These are phyloP conservation scores for Plusia festucae DNA, from an alignment of 2,888 invertebrate genomes.

Conservation along the genomic window DNA sequence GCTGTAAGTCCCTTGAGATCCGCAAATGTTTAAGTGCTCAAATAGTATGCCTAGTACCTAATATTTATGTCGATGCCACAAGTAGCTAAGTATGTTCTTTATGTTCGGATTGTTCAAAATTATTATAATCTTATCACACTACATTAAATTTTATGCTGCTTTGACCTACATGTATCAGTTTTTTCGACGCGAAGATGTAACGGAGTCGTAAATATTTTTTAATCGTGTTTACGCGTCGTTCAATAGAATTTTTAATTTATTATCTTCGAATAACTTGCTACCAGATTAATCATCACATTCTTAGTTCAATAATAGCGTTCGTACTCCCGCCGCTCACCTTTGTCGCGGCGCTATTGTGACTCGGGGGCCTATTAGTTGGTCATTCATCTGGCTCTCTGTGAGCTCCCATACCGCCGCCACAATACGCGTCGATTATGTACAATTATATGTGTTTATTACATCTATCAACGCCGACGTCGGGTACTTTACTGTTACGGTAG, in stretches of 20 bases:
- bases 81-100: no score
- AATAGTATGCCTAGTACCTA: no score
- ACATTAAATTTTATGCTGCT: conserved; percentile 25
- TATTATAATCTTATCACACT: not conserved
- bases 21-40: no score
- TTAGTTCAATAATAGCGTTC: conserved; percentile 63
- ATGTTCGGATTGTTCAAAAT: not conserved
- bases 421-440: conserved; percentile 78
- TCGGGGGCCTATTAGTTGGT: conserved; percentile 70
- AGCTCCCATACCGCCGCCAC: conserved; percentile 68
- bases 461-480: conserved; percentile 68
- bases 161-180: conserved; percentile 16
- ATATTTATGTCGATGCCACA: no score
- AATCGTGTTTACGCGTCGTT: conserved; percentile 49
- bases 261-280: conserved; percentile 56
- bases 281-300: conserved; percentile 63
- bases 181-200: conserved; percentile 17
- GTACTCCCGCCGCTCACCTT: conserved; percentile 65
- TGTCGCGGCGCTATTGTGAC: conserved; percentile 62
- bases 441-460: conserved; percentile 81
- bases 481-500: conserved; percentile 57
- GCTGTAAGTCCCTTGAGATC: no score
- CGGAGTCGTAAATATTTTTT: conserved; percentile 40
- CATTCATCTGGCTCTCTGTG: conserved; percentile 73
- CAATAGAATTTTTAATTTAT: conserved; percentile 59